Evolutionary conservation across 2,888 invertebrate genomes (phyloP), one percentile per base, ranked within the genome.

Genomic region (Plebejus anna): DNA sequence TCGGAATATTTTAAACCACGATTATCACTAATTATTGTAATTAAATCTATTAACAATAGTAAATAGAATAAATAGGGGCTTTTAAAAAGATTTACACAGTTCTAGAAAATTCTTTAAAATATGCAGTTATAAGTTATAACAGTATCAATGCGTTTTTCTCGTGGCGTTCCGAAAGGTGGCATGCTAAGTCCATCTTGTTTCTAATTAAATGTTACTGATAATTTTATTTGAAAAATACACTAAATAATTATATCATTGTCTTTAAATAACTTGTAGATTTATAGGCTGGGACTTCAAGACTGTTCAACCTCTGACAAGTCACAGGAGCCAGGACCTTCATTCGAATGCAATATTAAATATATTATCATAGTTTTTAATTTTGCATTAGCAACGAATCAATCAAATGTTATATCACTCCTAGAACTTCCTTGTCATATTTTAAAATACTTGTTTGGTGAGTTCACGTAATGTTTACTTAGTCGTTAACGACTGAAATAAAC

Each of bases 401-500:
- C 4, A 47, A 72, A 72, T n/a, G 42, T 71, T 71, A 42, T 38
- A 38, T 2, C 16, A 71, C n/a, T n/a, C 38, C 9, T 9, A 61
- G 28, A 61, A 28, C 28, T 28, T 61, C 61, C 61, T 61, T 11
- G 11, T 61, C 61, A 61, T 61, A 4, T 61, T 61, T 11, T 61
- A 61, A 22, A 59, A 70, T n/a, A 70, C 6, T n/a, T 70, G 70
- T 70, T 70, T 7, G n/a, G 16, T 38, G 32, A 7, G n/a, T 71
- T 42, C 7, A 38, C 42, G 36, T 71, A 71, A 38, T 38, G n/a
- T 42, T 42, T 42, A 38, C 22, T 16, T 16, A 55, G 55, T 55
- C 16, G 42, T n/a, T 36, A 70, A 83, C 7, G 4, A n/a, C 71
- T 71, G 70, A 71, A 71, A 71, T 42, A 42, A 70, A 70, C 70